Evolutionary conservation across 2,113 vertebrate genomes (phyloP).

Genomic region (Chamaea fasciata): DNA sequence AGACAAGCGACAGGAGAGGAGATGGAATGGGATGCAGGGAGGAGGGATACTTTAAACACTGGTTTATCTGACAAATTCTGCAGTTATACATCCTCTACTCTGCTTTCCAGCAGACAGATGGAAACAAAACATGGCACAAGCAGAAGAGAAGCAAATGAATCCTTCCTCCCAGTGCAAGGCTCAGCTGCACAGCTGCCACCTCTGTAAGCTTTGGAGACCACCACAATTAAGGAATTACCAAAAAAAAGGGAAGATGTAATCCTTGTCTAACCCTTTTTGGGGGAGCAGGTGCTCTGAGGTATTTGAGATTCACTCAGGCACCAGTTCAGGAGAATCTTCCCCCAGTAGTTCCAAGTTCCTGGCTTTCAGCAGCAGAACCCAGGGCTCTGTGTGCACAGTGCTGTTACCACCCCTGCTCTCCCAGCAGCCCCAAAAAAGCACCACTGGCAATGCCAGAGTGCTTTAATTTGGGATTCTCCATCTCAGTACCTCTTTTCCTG

Average conservation of each 20-base stretch:
- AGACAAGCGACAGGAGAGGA: not conserved
- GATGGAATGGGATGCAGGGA: not conserved
- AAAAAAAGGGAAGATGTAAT: not conserved
- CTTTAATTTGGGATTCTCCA: not conserved
- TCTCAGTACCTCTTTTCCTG: not conserved
- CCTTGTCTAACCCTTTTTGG: not conserved
- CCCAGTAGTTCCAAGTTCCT: not conserved
- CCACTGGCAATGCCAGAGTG: not conserved
- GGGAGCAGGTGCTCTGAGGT: not conserved
- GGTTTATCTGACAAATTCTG: not conserved
- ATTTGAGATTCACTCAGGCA: not conserved
- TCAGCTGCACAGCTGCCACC: not conserved
- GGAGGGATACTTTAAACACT: not conserved
- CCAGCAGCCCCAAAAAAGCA: fast-evolving
- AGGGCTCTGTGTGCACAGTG: not conserved
- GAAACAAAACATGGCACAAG: not conserved
- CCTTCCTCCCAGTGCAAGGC: not conserved
- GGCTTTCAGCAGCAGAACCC: not conserved
- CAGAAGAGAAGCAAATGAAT: not conserved
- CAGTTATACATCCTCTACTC: not conserved
- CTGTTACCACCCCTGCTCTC: too few relatives aligned
- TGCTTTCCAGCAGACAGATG: not conserved
- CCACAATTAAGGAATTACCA: not conserved
- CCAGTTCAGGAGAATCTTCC: not conserved
- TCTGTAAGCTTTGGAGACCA: not conserved